Evolutionary conservation across 2,797 vertebrate species (phyloP), one percentile per base, ranked within the genome.

Genomic region (Valencia hispanica): DNA sequence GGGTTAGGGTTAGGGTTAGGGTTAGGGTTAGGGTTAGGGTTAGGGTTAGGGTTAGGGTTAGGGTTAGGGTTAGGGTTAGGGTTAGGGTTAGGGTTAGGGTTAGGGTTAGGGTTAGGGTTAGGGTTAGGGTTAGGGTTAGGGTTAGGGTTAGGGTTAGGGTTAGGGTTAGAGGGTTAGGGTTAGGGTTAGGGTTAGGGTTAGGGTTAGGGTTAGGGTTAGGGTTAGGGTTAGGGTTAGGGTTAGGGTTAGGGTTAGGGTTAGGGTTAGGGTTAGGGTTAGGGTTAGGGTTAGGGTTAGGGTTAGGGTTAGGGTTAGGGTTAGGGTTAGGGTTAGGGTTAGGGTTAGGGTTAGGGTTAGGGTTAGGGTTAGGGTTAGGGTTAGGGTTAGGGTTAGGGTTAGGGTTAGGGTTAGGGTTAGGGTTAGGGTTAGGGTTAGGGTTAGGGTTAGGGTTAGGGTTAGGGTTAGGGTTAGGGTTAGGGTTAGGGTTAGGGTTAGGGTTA

Each of bases 311-410:
- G 30, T 63, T 34, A 63, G 30, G 72, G 69, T 45, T 43, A 41
- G 53, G 72, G 53, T 61, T 59, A 55, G 72, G 72, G 53, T 73
- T 59, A 55, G 72, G 72, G 53, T 73, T 59, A 55, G 72, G 72
- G 72, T n/a, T n/a, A n/a, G n/a, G 69, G 69, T 72, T 72, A 72
- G 70, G 70, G 59, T 59, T 63, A 63, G 59, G 72, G 72, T 59
- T 63, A 73, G 55, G 72, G 72, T n/a, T n/a, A n/a, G n/a, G n/a
- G 57, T 47, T 73, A 73, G 72, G 72, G 57, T 73, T 73, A 73
- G 55, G 72, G 72, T 73, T 73, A 73, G 55, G 72, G 65, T 73
- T 73, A 73, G 72, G 72, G 72, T 73, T 73, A 73, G 72, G 70
- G 70, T n/a, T n/a, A n/a, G n/a, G n/a, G 72, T 45, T 74, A 65